phyloP scores from a whole-genome alignment of 2,113 vertebrate species.

The Lontra canadensis region DNA sequence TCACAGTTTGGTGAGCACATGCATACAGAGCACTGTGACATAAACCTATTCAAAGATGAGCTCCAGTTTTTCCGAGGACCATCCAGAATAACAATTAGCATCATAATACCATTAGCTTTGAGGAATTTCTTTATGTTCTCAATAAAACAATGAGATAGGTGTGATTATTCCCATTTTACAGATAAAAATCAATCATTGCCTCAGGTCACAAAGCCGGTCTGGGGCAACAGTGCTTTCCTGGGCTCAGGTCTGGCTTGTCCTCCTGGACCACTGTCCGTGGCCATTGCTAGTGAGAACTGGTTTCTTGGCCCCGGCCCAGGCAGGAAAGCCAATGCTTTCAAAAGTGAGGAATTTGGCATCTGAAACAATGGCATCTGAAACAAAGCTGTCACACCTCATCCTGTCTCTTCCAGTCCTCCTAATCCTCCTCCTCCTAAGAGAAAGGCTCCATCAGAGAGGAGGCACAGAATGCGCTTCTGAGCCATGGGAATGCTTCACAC shows the following conservation, averaged over 20 bases:
- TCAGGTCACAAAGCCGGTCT: not conserved
- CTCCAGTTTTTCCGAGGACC: not conserved
- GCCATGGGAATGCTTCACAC: not conserved
- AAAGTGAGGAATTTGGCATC: not conserved
- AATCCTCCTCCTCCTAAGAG: not conserved
- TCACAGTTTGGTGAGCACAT: not conserved
- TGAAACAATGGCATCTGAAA: not conserved
- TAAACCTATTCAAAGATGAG: not conserved
- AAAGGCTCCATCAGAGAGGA: not conserved
- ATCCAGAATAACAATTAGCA: fast-evolving
- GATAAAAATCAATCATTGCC: not conserved
- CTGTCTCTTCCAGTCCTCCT: not conserved
- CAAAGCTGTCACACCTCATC: not conserved
- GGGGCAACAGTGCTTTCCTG: not conserved
- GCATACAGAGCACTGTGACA: fast-evolving
- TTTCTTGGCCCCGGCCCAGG: fast-evolving
- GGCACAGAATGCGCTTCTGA: not conserved
- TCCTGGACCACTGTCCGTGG: fast-evolving
- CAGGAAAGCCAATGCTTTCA: not conserved
- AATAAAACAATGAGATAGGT: not conserved
- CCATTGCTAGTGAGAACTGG: fast-evolving
- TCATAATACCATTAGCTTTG: not conserved
- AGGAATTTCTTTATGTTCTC: not conserved
- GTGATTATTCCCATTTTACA: not conserved
- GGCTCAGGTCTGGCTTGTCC: not conserved